phyloP scores from a whole-genome alignment of 2,888 invertebrate genomes.

The Anarsia innoxiella region DNA sequence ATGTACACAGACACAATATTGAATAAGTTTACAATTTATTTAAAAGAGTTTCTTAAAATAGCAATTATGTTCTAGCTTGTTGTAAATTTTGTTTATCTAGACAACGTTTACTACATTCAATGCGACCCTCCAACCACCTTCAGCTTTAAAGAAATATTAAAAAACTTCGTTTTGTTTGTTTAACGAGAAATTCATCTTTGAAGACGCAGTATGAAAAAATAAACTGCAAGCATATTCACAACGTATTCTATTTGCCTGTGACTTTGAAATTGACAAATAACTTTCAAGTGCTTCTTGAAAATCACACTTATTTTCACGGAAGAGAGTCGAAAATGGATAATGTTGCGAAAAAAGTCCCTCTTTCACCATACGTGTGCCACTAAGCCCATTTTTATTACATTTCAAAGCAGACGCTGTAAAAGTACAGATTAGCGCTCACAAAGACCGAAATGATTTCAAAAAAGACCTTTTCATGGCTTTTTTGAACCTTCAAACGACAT shows the following conservation, averaged over 20 bases:
- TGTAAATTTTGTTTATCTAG: no score
- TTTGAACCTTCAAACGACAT: slow-evolving; percentile 1
- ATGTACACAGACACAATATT: no score
- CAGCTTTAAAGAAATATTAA: slow-evolving; percentile 46
- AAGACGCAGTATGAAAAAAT: slow-evolving; percentile 55
- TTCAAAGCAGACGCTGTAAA: slow-evolving; percentile 53
- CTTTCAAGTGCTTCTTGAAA: neutral
- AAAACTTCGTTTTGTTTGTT: slow-evolving; percentile 56
- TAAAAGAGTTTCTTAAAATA: no score
- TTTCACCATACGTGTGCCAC: slow-evolving; percentile 31
- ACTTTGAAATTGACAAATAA: slow-evolving; percentile 39
- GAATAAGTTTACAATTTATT: no score
- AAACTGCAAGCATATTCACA: slow-evolving; percentile 53
- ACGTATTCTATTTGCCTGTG: slow-evolving; percentile 49
- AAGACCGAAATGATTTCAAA: slow-evolving; percentile 41
- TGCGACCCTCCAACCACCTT: no score
- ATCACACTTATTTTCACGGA: neutral
- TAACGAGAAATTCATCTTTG: slow-evolving; percentile 58
- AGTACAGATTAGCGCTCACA: slow-evolving; percentile 47
- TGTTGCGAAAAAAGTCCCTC: no score
- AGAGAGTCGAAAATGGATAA: neutral
- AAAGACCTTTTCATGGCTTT: slow-evolving; percentile 25
- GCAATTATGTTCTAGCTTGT: no score
- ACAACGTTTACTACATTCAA: no score
- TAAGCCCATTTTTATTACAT: slow-evolving; percentile 70